These are phyloP conservation scores for Mus minutoides DNA, from an alignment of 2,797 vertebrate species.

Conservation along the genomic window DNA sequence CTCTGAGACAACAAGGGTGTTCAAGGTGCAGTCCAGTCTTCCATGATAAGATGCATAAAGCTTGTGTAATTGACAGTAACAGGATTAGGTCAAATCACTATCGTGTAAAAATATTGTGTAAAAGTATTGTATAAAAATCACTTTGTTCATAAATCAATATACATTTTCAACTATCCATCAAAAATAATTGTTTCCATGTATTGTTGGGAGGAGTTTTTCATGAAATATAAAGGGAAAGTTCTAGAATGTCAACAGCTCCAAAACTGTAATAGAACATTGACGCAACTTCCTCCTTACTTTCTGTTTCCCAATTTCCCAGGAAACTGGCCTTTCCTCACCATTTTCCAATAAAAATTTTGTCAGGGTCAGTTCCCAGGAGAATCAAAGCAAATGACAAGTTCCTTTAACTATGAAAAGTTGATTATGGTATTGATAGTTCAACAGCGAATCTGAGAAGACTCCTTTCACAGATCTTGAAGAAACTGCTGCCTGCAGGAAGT, in stretches of 20 bases:
- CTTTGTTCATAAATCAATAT: constrained; percentile 27
- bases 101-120: no score
- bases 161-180: not conserved
- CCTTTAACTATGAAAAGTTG: not conserved
- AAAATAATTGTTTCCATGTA: not conserved
- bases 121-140: not conserved
- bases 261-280: rapidly evolving
- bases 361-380: not conserved
- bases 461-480: not conserved
- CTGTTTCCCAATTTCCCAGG: not conserved
- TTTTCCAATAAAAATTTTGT: not conserved
- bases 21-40: not conserved
- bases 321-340: not conserved
- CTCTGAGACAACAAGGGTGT: not conserved
- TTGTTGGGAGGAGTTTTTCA: not conserved
- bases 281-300: not conserved
- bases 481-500: not conserved
- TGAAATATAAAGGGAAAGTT: not conserved
- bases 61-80: not conserved
- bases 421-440: not conserved
- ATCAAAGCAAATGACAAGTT: not conserved
- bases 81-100: not conserved
- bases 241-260: rapidly evolving
- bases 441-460: not conserved
- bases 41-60: not conserved